Evolutionary conservation across 2,888 invertebrate genomes (phyloP), one percentile per base, ranked within the genome.

Genomic region (Sympetrum striolatum): DNA sequence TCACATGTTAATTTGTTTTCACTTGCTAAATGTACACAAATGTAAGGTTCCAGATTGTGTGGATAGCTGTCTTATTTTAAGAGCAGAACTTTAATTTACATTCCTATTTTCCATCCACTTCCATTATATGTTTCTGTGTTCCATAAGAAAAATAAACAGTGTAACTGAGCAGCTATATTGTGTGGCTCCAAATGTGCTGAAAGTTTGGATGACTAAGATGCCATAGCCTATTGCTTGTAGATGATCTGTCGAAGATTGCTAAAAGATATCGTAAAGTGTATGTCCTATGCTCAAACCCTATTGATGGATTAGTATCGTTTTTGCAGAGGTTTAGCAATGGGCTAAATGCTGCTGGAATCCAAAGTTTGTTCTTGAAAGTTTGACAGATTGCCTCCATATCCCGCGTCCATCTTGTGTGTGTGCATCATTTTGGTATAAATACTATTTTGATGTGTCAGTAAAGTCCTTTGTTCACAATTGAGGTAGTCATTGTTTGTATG

Each of bases 161-260:
- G 10, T 44, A 44, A 44, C 44, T 8, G 44, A 44, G 44, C 35
- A 60, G 2, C 37, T 86, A 35, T 60, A 35, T 12, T 58, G 60
- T 60, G 86, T 86, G 86, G 37, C 22, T 86, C 86, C 37, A 35
- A 53, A 86, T 86, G 86, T 86, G 60, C 60, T 86, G 53, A 60
- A 86, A 37, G 35, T 44, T 8, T 44, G 5, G 44, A 44, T 44
- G 44, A 44, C 44, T 44, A 44, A 44, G 44, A 44, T 44, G 10
- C 44, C 44, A 82, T 14, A 60, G 60, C 3, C 86, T n/a, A n/a
- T 58, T 86, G 60, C 60, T 86, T 64, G 22, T 53, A n/a, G 80
- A 86, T 64, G 37, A 35, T 86, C 58, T 22, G 53, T n/a, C n/a
- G n/a, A n/a, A 86, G 60, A 86, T 86, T n/a, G 31, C 58, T 15